Conservation (phyloP, 2,113 vertebrate genomes). For the Stegastes partitus region DNA sequence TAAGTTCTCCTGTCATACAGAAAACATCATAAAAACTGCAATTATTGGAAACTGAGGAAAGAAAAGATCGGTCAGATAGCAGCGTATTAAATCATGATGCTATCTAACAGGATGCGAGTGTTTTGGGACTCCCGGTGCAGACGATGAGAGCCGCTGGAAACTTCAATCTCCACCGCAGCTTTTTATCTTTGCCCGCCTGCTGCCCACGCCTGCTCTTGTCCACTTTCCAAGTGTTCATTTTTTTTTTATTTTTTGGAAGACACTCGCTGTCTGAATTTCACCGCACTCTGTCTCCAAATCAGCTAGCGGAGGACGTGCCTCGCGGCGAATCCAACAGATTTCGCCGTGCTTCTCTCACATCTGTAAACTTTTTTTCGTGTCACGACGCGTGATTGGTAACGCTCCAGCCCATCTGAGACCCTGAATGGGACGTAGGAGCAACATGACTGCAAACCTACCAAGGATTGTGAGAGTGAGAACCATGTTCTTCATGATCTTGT, state of each 20-base stretch:
- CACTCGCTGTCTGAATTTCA: no score
- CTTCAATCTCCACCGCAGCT: not conserved
- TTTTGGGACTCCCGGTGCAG: not conserved
- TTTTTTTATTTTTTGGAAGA: no score
- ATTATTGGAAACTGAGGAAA: not conserved
- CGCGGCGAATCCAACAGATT: not conserved
- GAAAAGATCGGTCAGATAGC: not conserved
- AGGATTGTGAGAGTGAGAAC: constrained; percentile 95
- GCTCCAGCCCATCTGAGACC: not conserved
- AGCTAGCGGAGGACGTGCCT: not conserved
- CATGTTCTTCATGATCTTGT: constrained; percentile 92
- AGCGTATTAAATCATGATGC: constrained; percentile 1
- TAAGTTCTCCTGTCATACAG: not conserved
- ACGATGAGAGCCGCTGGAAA: constrained; percentile 17
- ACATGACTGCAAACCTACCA: constrained; percentile 82
- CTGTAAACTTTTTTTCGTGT: no score
- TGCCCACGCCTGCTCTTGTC: constrained; percentile 9
- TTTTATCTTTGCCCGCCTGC: constrained; percentile 9
- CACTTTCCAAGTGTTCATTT: constrained; percentile 3
- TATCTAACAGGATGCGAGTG: not conserved
- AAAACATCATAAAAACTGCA: not conserved
- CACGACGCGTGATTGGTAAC: not conserved
- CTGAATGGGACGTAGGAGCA: not conserved
- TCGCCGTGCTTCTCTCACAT: no score
- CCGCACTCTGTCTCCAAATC: not conserved